phyloP scores from a whole-genome alignment of 2,113 vertebrate species.

The Bettongia penicillata region DNA sequence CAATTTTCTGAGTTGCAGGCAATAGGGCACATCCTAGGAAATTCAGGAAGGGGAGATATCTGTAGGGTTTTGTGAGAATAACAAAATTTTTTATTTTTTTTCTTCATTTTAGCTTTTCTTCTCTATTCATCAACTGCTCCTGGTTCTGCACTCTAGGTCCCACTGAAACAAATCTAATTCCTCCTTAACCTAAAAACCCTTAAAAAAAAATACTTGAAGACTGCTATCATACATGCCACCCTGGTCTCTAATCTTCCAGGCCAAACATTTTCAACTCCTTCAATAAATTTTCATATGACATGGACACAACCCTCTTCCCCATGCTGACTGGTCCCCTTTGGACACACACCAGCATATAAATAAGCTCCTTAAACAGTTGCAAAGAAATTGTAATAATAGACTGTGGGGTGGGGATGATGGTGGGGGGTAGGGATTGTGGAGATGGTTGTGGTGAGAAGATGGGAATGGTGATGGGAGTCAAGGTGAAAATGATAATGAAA shows the following conservation, averaged over 20 bases:
- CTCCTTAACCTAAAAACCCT: neutral
- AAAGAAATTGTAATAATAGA: neutral
- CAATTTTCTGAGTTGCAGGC: neutral
- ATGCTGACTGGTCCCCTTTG: neutral
- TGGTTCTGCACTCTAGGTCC: neutral
- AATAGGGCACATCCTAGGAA: conserved; percentile 25
- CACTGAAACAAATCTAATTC: neutral
- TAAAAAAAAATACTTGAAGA: neutral
- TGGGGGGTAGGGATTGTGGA: neutral
- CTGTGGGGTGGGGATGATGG: neutral
- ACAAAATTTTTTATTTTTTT: neutral
- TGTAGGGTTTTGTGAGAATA: neutral
- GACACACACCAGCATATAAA: neutral
- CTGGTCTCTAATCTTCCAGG: neutral
- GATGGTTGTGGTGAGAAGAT: neutral
- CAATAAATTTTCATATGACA: neutral
- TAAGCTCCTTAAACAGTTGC: neutral
- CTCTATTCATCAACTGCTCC: neutral
- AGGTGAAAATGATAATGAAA: neutral
- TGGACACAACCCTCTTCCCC: neutral
- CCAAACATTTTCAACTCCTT: neutral
- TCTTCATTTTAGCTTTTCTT: neutral
- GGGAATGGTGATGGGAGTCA: neutral
- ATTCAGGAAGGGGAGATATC: neutral
- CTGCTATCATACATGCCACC: neutral